Evolutionary conservation across 2,113 vertebrate genomes (phyloP).

Genomic region (Eptatretus burgeri): DNA sequence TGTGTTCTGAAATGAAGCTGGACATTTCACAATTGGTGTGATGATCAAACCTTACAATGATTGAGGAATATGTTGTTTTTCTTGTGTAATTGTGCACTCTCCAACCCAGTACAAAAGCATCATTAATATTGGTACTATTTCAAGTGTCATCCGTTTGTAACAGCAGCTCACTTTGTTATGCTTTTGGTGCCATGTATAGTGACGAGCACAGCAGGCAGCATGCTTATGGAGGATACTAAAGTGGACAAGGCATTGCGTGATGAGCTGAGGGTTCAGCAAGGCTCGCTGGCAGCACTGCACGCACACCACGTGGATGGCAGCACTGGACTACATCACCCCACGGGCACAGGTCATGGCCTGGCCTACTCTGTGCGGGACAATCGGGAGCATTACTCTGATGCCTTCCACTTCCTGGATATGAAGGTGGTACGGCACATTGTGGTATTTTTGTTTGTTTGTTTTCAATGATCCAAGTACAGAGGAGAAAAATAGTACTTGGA

Average conservation of each 20-base stretch:
- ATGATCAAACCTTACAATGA: too few species aligned
- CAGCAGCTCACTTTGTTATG: neutral
- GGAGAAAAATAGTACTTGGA: too few species aligned
- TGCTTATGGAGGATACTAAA: too few species aligned
- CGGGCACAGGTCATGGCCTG: constrained; percentile 1
- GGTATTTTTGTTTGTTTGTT: too few species aligned
- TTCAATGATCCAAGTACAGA: too few species aligned
- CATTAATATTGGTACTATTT: neutral
- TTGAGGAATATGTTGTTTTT: too few species aligned
- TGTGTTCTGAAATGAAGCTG: too few species aligned
- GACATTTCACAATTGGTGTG: too few species aligned
- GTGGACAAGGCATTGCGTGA: too few species aligned
- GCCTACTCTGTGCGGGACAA: neutral
- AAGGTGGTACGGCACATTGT: neutral
- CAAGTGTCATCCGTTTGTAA: neutral
- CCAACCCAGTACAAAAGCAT: neutral
- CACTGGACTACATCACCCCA: neutral
- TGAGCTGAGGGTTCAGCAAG: neutral
- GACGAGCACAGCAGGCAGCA: constrained; percentile 1
- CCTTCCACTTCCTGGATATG: constrained; percentile 6
- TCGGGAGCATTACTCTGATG: constrained; percentile 4
- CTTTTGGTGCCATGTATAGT: neutral
- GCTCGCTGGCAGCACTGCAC: neutral
- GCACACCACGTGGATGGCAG: neutral
- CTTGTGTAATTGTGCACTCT: too few species aligned